Conservation (phyloP, 2,113 vertebrate species). For the Meriones unguiculatus region DNA sequence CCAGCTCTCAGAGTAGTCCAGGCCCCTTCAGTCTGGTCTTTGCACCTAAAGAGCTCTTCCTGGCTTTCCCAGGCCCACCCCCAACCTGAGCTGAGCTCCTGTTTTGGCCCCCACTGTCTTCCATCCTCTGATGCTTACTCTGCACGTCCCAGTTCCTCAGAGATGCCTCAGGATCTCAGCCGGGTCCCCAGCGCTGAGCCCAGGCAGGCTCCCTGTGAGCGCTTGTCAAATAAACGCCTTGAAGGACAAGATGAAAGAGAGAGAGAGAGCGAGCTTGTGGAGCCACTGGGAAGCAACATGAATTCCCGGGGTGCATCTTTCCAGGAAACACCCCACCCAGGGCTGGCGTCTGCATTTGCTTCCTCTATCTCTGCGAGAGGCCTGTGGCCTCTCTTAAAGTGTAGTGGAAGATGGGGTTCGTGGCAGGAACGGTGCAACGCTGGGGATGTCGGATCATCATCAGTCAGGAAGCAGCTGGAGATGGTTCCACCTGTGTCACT, state of each 20-base stretch:
- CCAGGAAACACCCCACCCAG: slow-evolving; percentile 68
- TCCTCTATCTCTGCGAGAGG: slow-evolving; percentile 59
- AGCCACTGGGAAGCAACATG: slow-evolving; percentile 9
- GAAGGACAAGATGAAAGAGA: not conserved
- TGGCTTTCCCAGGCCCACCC: not conserved
- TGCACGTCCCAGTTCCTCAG: not conserved
- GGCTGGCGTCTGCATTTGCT: slow-evolving; percentile 59
- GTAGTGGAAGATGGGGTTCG: slow-evolving; percentile 56
- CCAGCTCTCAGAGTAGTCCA: not conserved
- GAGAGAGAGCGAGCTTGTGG: not conserved
- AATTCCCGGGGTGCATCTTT: slow-evolving; percentile 60
- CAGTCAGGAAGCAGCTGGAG: slow-evolving; percentile 40
- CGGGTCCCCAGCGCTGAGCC: not conserved
- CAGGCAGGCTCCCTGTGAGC: not conserved
- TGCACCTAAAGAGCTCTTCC: rapidly evolving
- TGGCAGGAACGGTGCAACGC: slow-evolving; percentile 53
- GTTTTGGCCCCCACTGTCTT: not conserved
- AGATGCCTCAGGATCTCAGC: not conserved
- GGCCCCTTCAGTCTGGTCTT: not conserved
- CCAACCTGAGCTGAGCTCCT: not conserved
- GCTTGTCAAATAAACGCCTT: slow-evolving; percentile 34
- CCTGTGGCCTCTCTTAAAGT: slow-evolving; percentile 67
- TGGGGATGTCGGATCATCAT: slow-evolving; percentile 13
- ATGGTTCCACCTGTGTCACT: slow-evolving; percentile 10
- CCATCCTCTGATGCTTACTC: not conserved